A percentile compares a stretch with the other conserved stretches of the same genome.
These are phyloP conservation scores for Bradypodion pumilum DNA, from an alignment of 2,797 vertebrate species.

Conservation along the genomic window DNA sequence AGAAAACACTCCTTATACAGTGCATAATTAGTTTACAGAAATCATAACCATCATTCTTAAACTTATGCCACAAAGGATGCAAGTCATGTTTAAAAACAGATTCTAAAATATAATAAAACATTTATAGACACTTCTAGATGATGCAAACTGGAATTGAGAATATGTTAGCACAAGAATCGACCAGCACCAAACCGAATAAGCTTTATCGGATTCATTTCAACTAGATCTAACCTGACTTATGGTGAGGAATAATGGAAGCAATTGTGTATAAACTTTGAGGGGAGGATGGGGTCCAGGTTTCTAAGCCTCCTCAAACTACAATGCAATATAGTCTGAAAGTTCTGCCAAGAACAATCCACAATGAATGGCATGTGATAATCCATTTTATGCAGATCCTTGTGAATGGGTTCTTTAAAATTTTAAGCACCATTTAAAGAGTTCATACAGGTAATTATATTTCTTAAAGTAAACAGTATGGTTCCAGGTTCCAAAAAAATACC, in stretches of 20 bases:
- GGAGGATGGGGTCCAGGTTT: background rate
- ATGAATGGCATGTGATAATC: background rate
- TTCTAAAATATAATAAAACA: background rate
- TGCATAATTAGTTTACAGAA: background rate
- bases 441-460: no score
- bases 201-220: background rate
- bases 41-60: background rate
- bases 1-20: background rate
- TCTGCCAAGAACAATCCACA: background rate
- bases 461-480: background rate
- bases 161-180: background rate
- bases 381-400: background rate
- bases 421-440: background rate
- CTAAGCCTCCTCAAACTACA: background rate
- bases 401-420: background rate
- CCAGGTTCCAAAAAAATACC: background rate
- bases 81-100: background rate
- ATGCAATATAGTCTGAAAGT: background rate
- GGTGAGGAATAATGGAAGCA: no score
- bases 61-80: background rate
- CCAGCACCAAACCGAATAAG: background rate
- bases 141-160: background rate
- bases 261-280: no score
- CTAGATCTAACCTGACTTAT: background rate
- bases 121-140: background rate